phyloP scores from a whole-genome alignment of 1,140 invertebrate genomes.

The Caenorhabditis inopinata region DNA sequence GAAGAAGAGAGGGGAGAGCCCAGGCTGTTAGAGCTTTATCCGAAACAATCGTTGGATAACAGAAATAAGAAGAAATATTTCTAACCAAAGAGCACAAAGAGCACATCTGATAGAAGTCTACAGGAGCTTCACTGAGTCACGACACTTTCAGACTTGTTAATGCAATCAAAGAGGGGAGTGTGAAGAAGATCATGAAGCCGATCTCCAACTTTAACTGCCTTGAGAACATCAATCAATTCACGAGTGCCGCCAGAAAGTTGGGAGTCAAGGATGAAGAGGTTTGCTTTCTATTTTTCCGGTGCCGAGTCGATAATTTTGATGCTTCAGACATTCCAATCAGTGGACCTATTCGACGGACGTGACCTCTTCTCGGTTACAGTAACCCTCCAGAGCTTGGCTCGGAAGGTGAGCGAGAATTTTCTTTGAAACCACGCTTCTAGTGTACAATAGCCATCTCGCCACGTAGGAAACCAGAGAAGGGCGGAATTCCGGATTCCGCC shows the following conservation, averaged over 20 bases:
- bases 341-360: constrained; percentile 87
- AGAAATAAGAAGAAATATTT: too few relatives aligned
- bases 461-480: too few relatives aligned
- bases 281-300: constrained; percentile 71
- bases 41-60: too few relatives aligned
- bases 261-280: constrained; percentile 90
- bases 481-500: too few relatives aligned
- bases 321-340: constrained; percentile 49
- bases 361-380: constrained; percentile 91
- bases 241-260: constrained; percentile 79
- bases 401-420: constrained; percentile 36
- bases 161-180: constrained; percentile 71
- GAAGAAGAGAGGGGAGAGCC: too few relatives aligned
- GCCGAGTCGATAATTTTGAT: too few relatives aligned
- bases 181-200: constrained; percentile 81
- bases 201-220: constrained; percentile 86
- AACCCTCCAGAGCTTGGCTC: constrained; percentile 83
- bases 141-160: constrained; percentile 62
- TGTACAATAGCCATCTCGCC: too few relatives aligned
- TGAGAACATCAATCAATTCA: constrained; percentile 95
- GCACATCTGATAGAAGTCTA: too few relatives aligned
- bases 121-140: too few relatives aligned
- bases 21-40: too few relatives aligned
- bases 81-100: too few relatives aligned
- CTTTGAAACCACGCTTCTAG: too few relatives aligned